Percentiles rank a stretch among this genome's conserved stretches.
phyloP scores from a whole-genome alignment of 2,888 invertebrate species.

The Pseudeuparius sepicola region DNA sequence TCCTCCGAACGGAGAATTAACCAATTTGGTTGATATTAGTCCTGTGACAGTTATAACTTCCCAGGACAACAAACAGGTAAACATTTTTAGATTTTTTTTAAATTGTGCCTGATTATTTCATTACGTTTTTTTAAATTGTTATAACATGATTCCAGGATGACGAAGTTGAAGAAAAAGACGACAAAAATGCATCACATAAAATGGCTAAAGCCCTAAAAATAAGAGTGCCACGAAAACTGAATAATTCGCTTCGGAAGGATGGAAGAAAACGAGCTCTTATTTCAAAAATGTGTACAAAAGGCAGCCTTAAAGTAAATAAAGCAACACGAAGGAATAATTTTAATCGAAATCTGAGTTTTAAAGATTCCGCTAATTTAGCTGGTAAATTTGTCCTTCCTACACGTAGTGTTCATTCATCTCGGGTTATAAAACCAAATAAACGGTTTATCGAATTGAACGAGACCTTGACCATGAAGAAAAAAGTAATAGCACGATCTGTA shows the following conservation, averaged over 20 bases:
- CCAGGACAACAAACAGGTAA: slow-evolving; percentile 38
- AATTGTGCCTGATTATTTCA: slow-evolving; percentile 6
- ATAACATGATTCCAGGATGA: slow-evolving; percentile 24
- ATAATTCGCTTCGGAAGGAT: slow-evolving; percentile 28
- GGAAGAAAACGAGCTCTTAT: slow-evolving; percentile 29
- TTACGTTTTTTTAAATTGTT: slow-evolving; percentile 3
- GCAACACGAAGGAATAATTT: slow-evolving; percentile 24
- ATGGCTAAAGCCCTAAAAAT: slow-evolving; percentile 31
- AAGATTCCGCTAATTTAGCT: slow-evolving; percentile 34
- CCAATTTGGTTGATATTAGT: slow-evolving; percentile 31
- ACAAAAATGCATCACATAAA: slow-evolving; percentile 39
- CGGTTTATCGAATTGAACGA: slow-evolving; percentile 51
- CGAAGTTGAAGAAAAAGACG: slow-evolving; percentile 34
- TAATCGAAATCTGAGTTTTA: slow-evolving; percentile 23
- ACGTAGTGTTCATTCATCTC: slow-evolving; percentile 72
- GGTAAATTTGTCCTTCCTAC: slow-evolving; percentile 69
- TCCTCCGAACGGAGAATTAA: slow-evolving; percentile 39
- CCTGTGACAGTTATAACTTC: slow-evolving; percentile 35
- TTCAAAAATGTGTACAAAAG: slow-evolving; percentile 29
- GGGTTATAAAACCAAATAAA: slow-evolving; percentile 83
- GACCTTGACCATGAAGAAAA: slow-evolving; percentile 34
- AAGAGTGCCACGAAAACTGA: slow-evolving; percentile 30
- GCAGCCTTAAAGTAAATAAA: slow-evolving; percentile 23
- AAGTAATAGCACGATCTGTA: slow-evolving; percentile 25
- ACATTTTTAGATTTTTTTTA: slow-evolving; percentile 27